phyloP scores from a whole-genome alignment of 2,797 vertebrate species.

The Schizopygopsis pylzovi region DNA sequence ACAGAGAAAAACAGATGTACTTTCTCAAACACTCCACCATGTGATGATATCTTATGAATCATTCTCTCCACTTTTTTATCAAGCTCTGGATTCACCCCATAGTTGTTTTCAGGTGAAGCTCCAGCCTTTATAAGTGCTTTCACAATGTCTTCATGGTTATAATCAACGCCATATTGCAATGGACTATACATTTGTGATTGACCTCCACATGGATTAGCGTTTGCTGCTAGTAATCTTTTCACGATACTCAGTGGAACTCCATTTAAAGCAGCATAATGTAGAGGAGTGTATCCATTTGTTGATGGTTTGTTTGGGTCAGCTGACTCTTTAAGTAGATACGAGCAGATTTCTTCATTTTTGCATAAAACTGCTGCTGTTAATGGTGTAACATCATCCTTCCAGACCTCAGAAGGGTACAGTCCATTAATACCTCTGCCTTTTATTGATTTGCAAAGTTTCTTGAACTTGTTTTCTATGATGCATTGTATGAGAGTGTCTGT shows the following conservation, averaged over 20 bases:
- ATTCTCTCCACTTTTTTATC: constrained; percentile 55
- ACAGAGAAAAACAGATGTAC: constrained; percentile 32
- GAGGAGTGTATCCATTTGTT: no score
- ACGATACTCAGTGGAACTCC: no score
- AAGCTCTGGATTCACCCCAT: fast-evolving
- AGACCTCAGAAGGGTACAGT: constrained; percentile 47
- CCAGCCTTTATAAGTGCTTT: no score
- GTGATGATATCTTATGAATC: constrained; percentile 38
- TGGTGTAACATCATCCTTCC: constrained; percentile 55
- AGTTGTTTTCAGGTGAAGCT: not conserved
- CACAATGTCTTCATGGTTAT: no score
- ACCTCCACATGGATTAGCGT: no score
- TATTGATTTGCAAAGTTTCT: constrained; percentile 27
- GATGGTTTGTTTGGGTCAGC: constrained; percentile 35
- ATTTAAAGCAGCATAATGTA: no score
- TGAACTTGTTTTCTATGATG: constrained; percentile 29
- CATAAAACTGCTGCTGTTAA: constrained; percentile 65
- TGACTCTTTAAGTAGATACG: constrained; percentile 37
- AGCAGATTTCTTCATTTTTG: not conserved
- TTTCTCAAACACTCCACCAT: constrained; percentile 45
- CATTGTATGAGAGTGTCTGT: constrained; percentile 60
- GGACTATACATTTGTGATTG: no score
- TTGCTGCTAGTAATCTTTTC: no score
- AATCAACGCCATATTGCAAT: no score
- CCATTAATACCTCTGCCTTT: constrained; percentile 38